These are phyloP conservation scores for Castor canadensis DNA, from an alignment of 2,113 vertebrate species.

Conservation along the genomic window DNA sequence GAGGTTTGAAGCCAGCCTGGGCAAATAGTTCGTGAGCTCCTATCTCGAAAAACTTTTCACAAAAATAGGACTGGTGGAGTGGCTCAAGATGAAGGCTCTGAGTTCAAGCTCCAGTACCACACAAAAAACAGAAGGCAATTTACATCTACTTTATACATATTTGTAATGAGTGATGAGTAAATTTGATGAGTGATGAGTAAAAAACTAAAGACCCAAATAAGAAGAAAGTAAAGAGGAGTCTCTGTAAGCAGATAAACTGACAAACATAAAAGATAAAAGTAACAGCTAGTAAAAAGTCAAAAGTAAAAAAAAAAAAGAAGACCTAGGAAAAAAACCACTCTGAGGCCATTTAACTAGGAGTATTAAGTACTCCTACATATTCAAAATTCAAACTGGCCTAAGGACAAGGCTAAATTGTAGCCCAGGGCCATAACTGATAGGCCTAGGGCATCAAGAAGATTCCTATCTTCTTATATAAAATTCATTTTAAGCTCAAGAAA, in stretches of 20 bases:
- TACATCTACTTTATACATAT: background rate
- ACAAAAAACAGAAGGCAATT: background rate
- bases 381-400: constrained; percentile 38
- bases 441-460: background rate
- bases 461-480: background rate
- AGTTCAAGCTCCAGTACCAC: too few relatives aligned
- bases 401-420: constrained; percentile 36
- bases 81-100: too few relatives aligned
- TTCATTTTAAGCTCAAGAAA: constrained; percentile 45
- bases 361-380: background rate
- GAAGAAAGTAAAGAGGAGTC: background rate
- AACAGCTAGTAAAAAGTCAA: background rate
- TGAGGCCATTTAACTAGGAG: constrained; percentile 15
- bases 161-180: background rate
- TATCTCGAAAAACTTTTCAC: too few relatives aligned
- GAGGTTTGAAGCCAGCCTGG: too few relatives aligned
- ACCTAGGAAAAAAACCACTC: background rate
- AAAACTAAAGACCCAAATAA: background rate
- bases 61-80: too few relatives aligned
- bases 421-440: background rate
- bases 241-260: background rate
- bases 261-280: constrained; percentile 26
- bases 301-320: background rate
- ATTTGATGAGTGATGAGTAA: too few relatives aligned
- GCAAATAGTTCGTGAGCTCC: too few relatives aligned